phyloP scores from a whole-genome alignment of 2,888 invertebrate species.

The Agrenia bidenticulata region DNA sequence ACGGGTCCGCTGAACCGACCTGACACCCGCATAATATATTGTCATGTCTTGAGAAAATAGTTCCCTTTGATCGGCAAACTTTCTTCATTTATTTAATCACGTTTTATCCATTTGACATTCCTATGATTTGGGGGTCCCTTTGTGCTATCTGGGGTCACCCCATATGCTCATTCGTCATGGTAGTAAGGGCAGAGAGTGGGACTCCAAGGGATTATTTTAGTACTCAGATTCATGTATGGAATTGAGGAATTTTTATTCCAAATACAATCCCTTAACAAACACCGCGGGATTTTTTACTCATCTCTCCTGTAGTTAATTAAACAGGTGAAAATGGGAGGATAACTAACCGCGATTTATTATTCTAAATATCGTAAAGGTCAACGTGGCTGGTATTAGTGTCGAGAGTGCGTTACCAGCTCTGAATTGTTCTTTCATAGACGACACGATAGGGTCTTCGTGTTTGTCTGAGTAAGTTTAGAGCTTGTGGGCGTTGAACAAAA shows the following conservation, averaged over 20 bases:
- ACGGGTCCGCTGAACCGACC: conserved; percentile 34
- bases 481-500: neutral
- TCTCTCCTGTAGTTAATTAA: neutral
- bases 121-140: neutral
- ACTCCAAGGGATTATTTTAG: neutral
- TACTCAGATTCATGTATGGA: conserved; percentile 1
- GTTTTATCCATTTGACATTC: conserved; percentile 20
- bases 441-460: neutral
- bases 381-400: neutral
- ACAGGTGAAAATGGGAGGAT: too few relatives aligned
- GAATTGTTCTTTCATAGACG: neutral
- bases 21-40: conserved; percentile 49
- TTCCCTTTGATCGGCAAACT: conserved; percentile 16
- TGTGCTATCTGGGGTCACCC: neutral
- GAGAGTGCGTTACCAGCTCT: neutral
- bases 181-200: neutral
- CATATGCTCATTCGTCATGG: neutral
- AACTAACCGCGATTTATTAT: neutral
- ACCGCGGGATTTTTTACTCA: conserved; percentile 12
- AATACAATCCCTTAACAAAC: neutral
- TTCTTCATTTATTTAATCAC: conserved; percentile 17
- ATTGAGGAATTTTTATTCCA: conserved; percentile 3
- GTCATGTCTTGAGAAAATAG: conserved; percentile 27
- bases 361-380: neutral
- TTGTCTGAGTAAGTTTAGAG: neutral